These are phyloP conservation scores for Callyntrura guangdongensis DNA, from an alignment of 2,888 invertebrate species.

Conservation along the genomic window DNA sequence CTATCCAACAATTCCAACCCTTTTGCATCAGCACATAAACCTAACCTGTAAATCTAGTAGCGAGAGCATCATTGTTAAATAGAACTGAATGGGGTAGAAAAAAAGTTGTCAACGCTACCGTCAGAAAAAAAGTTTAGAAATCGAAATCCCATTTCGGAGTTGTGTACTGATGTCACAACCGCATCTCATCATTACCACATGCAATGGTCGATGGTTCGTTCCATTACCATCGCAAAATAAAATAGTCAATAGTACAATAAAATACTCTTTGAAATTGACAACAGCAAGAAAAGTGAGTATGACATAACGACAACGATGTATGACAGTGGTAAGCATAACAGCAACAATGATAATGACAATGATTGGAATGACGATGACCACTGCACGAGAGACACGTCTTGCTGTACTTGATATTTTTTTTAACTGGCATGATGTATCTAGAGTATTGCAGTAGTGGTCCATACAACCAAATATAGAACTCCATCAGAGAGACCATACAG, in stretches of 20 bases:
- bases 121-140: conserved; percentile 23
- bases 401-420: background rate
- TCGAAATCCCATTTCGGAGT: conserved; percentile 48
- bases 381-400: conserved; percentile 6
- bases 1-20: no score
- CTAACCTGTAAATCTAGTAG: background rate
- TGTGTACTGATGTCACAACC: conserved; percentile 30
- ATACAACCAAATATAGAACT: background rate
- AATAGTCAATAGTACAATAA: conserved; percentile 27
- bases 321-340: background rate
- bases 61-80: background rate
- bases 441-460: background rate
- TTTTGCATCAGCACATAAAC: background rate
- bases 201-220: no score
- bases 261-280: conserved; percentile 41
- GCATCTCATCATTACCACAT: conserved; percentile 18
- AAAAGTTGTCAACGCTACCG: background rate
- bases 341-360: conserved; percentile 19
- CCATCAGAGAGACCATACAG: conserved; percentile 20
- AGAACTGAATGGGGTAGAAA: background rate
- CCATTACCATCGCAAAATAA: no score
- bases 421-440: no score
- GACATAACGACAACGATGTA: conserved; percentile 26
- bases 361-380: conserved; percentile 11
- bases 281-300: conserved; percentile 37